These are phyloP conservation scores for Timandra comae DNA, from an alignment of 2,888 invertebrate genomes.

Conservation along the genomic window DNA sequence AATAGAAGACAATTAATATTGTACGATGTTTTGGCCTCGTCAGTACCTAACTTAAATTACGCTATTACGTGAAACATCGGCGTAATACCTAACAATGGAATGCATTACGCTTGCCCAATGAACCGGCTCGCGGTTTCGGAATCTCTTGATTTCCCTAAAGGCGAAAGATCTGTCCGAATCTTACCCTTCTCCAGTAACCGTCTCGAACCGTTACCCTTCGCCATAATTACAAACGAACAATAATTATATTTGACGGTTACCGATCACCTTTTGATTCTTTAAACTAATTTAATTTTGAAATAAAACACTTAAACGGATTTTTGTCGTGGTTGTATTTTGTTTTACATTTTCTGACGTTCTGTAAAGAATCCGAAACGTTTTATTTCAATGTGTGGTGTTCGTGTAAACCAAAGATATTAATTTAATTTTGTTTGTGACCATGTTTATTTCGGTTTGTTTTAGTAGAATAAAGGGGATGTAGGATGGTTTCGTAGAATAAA, in stretches of 20 bases:
- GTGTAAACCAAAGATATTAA: no score
- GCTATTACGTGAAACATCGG: conserved; percentile 41
- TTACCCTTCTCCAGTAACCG: conserved; percentile 21
- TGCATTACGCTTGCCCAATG: conserved; percentile 37
- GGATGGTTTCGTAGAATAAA: no score
- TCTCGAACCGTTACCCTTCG: not conserved
- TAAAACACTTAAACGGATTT: no score
- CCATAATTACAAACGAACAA: not conserved
- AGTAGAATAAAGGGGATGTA: no score
- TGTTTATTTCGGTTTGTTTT: no score
- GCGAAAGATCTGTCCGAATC: conserved; percentile 22
- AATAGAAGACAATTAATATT: not conserved
- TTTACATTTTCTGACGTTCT: no score
- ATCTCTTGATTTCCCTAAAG: conserved; percentile 51
- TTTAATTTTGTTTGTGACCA: no score
- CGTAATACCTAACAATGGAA: conserved; percentile 44
- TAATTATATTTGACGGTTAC: conserved; percentile 1
- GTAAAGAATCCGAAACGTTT: no score
- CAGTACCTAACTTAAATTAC: conserved; percentile 45
- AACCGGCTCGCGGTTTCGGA: conserved; percentile 23
- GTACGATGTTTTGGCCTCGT: conserved; percentile 13
- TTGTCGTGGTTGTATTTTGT: no score
- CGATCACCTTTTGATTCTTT: no score
- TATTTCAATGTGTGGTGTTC: no score
- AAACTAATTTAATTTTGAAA: no score